phyloP scores from a whole-genome alignment of 2,888 invertebrate species.

The Caprella mutica region DNA sequence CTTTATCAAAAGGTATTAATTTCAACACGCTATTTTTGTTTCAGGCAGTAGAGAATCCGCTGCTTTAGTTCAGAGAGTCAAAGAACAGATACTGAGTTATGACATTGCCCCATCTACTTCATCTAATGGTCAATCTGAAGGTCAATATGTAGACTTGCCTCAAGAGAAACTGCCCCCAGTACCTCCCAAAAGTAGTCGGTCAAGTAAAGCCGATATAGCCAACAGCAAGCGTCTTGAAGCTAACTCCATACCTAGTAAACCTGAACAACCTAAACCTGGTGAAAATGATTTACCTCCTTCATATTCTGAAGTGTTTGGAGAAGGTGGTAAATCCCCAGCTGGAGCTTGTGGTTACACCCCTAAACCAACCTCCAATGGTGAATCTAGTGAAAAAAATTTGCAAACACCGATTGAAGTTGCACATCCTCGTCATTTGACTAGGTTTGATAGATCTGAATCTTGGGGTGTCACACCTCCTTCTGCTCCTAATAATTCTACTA shows the following conservation, averaged over 20 bases:
- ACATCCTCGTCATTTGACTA: too few species aligned
- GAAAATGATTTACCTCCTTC: conserved; percentile 2
- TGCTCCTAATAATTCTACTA: too few species aligned
- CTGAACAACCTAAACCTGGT: too few species aligned
- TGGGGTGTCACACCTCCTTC: background rate
- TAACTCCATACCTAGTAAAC: too few species aligned
- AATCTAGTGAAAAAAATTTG: background rate
- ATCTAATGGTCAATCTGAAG: background rate
- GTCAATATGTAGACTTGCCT: background rate
- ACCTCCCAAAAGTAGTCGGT: background rate
- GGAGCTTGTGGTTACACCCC: background rate
- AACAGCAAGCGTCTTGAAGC: too few species aligned
- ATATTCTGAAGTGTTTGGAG: background rate
- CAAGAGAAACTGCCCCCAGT: background rate
- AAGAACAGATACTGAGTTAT: background rate
- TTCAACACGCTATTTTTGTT: background rate
- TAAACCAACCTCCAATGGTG: background rate
- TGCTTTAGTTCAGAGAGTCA: background rate
- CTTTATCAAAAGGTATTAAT: too few species aligned
- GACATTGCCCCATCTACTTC: background rate
- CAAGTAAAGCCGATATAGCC: too few species aligned
- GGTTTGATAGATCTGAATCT: too few species aligned
- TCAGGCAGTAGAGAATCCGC: conserved; percentile 4
- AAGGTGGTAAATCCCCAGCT: background rate
- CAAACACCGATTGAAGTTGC: too few species aligned